A percentile compares a stretch with the other conserved stretches of the same genome.
Conservation (phyloP, 1,140 invertebrate genomes). For the Diachasma alloeum region DNA sequence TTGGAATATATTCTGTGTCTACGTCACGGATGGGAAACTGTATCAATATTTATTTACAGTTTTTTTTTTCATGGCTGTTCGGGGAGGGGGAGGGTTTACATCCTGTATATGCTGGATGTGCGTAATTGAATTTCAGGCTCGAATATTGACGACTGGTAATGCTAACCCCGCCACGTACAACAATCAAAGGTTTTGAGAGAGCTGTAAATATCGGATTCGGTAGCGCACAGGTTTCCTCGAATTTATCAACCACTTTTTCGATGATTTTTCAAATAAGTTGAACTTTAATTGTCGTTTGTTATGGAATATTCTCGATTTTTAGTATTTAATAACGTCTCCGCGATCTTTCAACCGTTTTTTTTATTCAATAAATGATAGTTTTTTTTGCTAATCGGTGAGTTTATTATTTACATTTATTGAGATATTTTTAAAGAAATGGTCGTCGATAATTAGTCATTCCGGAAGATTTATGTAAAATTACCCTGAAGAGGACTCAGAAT, state of each 20-base stretch:
- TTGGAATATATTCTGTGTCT: neutral
- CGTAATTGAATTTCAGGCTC: conserved; percentile 52
- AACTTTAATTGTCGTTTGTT: too few relatives aligned
- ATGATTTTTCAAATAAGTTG: neutral
- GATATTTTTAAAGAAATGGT: too few relatives aligned
- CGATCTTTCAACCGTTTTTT: too few relatives aligned
- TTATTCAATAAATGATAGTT: too few relatives aligned
- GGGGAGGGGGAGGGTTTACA: conserved; percentile 45
- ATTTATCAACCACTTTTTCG: neutral
- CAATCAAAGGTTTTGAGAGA: neutral
- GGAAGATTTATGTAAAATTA: too few relatives aligned
- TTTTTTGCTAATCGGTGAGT: too few relatives aligned
- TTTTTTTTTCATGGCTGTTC: conserved; percentile 42
- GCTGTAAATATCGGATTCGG: neutral
- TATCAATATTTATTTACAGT: conserved; percentile 51
- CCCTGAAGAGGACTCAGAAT: too few relatives aligned
- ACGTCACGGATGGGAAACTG: conserved; percentile 35
- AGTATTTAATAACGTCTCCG: too few relatives aligned
- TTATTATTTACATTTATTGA: too few relatives aligned
- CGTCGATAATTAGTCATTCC: too few relatives aligned
- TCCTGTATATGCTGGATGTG: conserved; percentile 44
- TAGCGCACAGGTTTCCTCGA: neutral
- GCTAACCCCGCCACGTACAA: neutral
- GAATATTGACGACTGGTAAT: conserved; percentile 16
- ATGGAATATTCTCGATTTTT: too few relatives aligned